Conservation (phyloP, 2,888 invertebrate species). For the Pyrocoelia pectoralis region DNA sequence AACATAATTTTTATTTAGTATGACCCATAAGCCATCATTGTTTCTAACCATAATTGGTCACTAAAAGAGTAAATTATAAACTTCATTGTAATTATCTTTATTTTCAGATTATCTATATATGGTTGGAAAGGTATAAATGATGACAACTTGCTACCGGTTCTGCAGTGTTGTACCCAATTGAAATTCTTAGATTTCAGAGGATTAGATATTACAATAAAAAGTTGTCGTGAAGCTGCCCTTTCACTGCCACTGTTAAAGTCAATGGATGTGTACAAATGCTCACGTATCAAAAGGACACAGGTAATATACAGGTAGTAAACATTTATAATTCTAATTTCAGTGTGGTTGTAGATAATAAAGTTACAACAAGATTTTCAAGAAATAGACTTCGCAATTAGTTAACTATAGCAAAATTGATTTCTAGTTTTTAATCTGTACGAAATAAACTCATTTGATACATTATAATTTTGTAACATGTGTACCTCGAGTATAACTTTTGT, state of each 20-base stretch:
- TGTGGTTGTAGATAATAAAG: constrained; percentile 43
- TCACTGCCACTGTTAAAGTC: constrained; percentile 45
- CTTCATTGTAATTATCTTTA: background rate
- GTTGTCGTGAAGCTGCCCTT: constrained; percentile 49
- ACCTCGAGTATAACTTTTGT: background rate
- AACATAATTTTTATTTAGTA: no score
- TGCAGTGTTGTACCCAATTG: constrained; percentile 48
- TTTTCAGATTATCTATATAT: constrained; percentile 45
- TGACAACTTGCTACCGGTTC: constrained; percentile 47
- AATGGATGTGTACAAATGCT: constrained; percentile 48
- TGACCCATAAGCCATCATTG: no score
- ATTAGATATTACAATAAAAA: constrained; percentile 48
- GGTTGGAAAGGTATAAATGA: constrained; percentile 51
- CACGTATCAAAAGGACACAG: constrained; percentile 47
- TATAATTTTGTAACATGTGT: background rate
- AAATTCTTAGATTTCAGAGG: constrained; percentile 46
- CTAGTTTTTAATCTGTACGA: background rate
- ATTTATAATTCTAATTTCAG: constrained; percentile 26
- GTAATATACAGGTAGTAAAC: constrained; percentile 34
- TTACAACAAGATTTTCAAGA: constrained; percentile 42
- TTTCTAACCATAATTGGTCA: no score
- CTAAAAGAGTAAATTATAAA: no score
- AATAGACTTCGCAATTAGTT: constrained; percentile 36
- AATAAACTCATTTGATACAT: constrained; percentile 10
- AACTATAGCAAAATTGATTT: constrained; percentile 5